These are phyloP conservation scores for Heliconius ethilla DNA, from an alignment of 2,888 invertebrate species.

Conservation along the genomic window DNA sequence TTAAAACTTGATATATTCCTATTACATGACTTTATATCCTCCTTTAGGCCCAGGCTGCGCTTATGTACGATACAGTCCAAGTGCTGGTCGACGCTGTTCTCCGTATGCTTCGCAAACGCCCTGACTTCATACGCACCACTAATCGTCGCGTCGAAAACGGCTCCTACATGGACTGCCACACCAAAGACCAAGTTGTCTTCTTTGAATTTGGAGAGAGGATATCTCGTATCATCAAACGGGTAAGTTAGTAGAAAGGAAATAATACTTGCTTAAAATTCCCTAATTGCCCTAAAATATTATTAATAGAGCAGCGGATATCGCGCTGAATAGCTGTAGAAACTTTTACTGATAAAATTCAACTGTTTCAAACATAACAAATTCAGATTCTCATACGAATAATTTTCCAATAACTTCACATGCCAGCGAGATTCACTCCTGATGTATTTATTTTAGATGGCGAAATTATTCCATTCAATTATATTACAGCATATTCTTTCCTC, in stretches of 20 bases:
- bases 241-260: constrained; percentile 13
- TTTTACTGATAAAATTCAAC: background rate
- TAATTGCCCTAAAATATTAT: background rate
- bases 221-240: constrained; percentile 90
- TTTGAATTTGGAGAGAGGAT: constrained; percentile 95
- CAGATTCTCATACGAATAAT: background rate
- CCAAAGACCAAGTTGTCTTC: constrained; percentile 87
- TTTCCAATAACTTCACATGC: constrained; percentile 16
- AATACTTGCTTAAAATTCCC: background rate
- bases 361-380: background rate
- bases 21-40: too few species aligned
- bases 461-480: constrained; percentile 37
- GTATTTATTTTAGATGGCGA: constrained; percentile 35
- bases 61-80: constrained; percentile 96
- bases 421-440: constrained; percentile 5
- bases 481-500: constrained; percentile 34
- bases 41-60: constrained; percentile 92
- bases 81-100: constrained; percentile 94
- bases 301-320: too few species aligned
- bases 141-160: constrained; percentile 81
- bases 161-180: constrained; percentile 90
- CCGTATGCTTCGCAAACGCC: constrained; percentile 90
- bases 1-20: too few species aligned
- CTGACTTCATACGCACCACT: constrained; percentile 85
- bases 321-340: background rate